A percentile compares a stretch with the other conserved stretches of the same genome.
Conservation (phyloP, 2,113 vertebrate species). For the Arizona elegans region DNA sequence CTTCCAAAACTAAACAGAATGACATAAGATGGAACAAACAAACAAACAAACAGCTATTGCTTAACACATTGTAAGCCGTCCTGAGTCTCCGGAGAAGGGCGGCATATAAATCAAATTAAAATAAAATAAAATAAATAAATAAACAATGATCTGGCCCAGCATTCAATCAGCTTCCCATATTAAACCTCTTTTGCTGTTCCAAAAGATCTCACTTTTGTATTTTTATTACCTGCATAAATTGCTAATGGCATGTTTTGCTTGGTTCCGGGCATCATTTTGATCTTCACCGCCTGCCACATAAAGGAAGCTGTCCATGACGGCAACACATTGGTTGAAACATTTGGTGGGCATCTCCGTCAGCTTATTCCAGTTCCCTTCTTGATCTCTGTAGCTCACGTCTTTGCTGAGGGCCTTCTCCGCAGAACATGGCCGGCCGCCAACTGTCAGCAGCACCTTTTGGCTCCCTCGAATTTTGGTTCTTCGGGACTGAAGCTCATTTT, state of each 20-base stretch:
- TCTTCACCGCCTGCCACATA: slow-evolving; percentile 82
- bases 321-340: slow-evolving; percentile 85
- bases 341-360: slow-evolving; percentile 80
- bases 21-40: not conserved
- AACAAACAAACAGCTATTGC: no score
- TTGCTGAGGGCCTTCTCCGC: slow-evolving; percentile 80
- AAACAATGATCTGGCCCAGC: not conserved
- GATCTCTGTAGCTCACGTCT: slow-evolving; percentile 76
- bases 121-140: no score
- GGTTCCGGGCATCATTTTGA: slow-evolving; percentile 83
- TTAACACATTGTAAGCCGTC: no score
- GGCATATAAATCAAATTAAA: no score
- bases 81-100: no score
- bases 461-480: slow-evolving; percentile 75
- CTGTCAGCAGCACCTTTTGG: slow-evolving; percentile 72
- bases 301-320: slow-evolving; percentile 84
- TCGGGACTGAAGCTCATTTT: slow-evolving; percentile 78
- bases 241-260: slow-evolving; percentile 82
- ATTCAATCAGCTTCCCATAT: not conserved
- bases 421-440: slow-evolving; percentile 76
- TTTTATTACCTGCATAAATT: slow-evolving; percentile 75
- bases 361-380: slow-evolving; percentile 77
- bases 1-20: not conserved
- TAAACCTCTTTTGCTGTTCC: not conserved
- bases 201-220: not conserved